A percentile compares a stretch with the other conserved stretches of the same genome.
phyloP scores from a whole-genome alignment of 64 coral and sea anemone species.

The Stichodactyla mertensii region DNA sequence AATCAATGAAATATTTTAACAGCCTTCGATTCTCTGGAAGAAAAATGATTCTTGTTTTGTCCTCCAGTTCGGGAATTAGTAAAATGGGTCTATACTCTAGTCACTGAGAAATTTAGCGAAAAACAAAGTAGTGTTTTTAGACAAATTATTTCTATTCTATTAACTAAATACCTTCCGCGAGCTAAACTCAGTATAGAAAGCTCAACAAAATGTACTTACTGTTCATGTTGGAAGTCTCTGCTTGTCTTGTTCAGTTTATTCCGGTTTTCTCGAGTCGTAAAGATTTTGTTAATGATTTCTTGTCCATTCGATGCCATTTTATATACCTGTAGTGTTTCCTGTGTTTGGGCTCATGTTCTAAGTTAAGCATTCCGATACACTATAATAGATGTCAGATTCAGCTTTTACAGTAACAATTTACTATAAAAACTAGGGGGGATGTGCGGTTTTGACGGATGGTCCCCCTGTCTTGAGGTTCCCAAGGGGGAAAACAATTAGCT shows the following conservation, averaged over 20 bases:
- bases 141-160: too few species aligned
- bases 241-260: neutral
- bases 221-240: neutral
- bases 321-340: neutral
- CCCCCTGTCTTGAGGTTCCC: neutral
- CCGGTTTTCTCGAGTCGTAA: neutral
- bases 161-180: too few species aligned
- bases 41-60: too few species aligned
- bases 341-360: conserved; percentile 2
- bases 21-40: too few species aligned
- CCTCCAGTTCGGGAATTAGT: too few species aligned
- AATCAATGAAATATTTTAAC: too few species aligned
- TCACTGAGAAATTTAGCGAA: too few species aligned
- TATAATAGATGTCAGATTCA: neutral
- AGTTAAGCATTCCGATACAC: conserved; percentile 15
- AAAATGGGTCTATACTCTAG: too few species aligned
- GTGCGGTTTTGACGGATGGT: conserved; percentile 13
- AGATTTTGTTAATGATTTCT: neutral
- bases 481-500: neutral
- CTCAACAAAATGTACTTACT: neutral
- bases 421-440: neutral
- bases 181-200: neutral
- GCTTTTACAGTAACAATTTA: neutral
- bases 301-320: neutral
- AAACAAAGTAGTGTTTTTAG: too few species aligned